A percentile compares a stretch with the other conserved stretches of the same genome.
phyloP scores from a whole-genome alignment of 2,888 invertebrate species.

The Dicranocentrus wangi region DNA sequence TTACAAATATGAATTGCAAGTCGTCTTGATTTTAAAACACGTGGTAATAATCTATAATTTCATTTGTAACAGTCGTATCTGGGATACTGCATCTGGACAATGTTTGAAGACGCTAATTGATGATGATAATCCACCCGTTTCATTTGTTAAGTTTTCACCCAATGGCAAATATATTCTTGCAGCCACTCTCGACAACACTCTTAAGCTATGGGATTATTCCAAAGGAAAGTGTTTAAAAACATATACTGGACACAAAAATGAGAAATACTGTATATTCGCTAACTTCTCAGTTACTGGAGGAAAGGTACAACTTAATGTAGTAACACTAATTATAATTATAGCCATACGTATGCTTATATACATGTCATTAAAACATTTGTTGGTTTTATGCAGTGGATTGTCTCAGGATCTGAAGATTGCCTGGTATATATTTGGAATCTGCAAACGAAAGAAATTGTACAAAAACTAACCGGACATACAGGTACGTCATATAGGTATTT shows the following conservation, averaged over 20 bases:
- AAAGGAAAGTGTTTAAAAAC: conserved; percentile 99
- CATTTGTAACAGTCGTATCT: conserved; percentile 93
- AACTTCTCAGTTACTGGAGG: conserved; percentile 99
- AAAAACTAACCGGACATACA: conserved; percentile 96
- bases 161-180: conserved; percentile 99
- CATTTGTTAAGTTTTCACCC: conserved; percentile 99
- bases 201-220: conserved; percentile 99
- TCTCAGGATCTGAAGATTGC: conserved; percentile 99
- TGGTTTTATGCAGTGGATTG: conserved; percentile 88
- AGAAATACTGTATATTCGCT: conserved; percentile 99
- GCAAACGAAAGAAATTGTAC: conserved; percentile 99
- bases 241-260: conserved; percentile 98
- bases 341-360: conserved; percentile 11
- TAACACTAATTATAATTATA: conserved; percentile 5
- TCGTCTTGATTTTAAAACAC: too few species aligned
- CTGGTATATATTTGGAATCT: conserved; percentile 99
- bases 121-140: conserved; percentile 99
- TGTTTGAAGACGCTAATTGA: conserved; percentile 99
- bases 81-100: conserved; percentile 99
- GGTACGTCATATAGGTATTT: conserved; percentile 78
- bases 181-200: conserved; percentile 97
- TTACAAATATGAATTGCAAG: too few species aligned
- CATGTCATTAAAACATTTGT: background rate
- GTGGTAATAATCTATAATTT: too few species aligned
- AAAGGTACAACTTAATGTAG: conserved; percentile 80